Evolutionary conservation across 2,888 invertebrate species (phyloP), one percentile per base, ranked within the genome.

Genomic region (Nomada ferruginata): DNA sequence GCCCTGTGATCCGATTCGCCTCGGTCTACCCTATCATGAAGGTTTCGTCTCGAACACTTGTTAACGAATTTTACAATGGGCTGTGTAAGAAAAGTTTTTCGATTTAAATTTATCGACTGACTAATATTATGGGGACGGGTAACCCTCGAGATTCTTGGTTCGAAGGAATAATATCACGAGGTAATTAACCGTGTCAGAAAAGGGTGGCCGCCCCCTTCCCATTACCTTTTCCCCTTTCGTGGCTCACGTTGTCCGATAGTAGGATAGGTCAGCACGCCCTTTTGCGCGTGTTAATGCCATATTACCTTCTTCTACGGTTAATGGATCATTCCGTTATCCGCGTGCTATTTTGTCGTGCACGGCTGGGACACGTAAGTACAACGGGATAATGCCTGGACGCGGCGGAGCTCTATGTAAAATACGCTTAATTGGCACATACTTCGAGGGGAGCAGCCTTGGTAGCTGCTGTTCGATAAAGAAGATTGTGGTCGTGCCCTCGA

Each of bases 201-300:
- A 81, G 82, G 82, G 76, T 64, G 76, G 72, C 42, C 59, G 47
- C 57, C 82, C 68, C 80, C 75, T 10, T 44, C 82, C 82, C 72
- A 84, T 87, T 82, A 86, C 78, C 83, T 84, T 85, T 85, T 72
- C 83, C 87, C 87, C 86, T 86, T 88, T 79, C 64, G 53, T n/a
- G 64, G 78, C 72, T 59, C 72, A 84, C 72, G 75, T 42, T 29
- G 82, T 78, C 68, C 74, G 82, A 66, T 26, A 82, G 87, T 89
- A 81, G 89, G 89, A 89, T 89, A 89, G 89, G 89, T 89, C 89
- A 89, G 89, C 87, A 83, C 89, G 89, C 87, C 87, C 89, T 86
- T 86, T 89, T 59, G 86, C 84, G 89, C 85, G 89, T 88, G 89
- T 82, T 89, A 89, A 88, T 87, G 78, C 84, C 86, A 85, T 87